phyloP scores from a whole-genome alignment of 2,888 invertebrate species.

The Himalopsyche tibetana region DNA sequence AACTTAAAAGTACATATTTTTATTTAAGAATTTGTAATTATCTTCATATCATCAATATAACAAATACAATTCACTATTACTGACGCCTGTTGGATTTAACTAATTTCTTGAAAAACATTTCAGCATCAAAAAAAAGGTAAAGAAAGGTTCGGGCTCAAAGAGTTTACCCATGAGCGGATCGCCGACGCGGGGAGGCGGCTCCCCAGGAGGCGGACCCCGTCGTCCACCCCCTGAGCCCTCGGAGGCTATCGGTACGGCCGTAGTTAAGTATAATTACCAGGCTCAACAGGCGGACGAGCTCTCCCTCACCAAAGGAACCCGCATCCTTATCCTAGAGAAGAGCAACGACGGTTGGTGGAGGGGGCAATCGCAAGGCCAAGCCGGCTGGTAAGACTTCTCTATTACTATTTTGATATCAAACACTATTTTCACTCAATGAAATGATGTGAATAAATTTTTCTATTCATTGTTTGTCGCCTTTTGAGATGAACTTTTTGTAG shows the following conservation, averaged over 20 bases:
- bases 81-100: slow-evolving; percentile 57
- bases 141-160: slow-evolving; percentile 89
- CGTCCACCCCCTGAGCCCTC: slow-evolving; percentile 88
- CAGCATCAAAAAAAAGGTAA: slow-evolving; percentile 92
- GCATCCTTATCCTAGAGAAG: slow-evolving; percentile 97
- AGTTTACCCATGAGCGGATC: slow-evolving; percentile 91
- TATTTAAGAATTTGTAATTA: too few species aligned
- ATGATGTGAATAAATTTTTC: too few species aligned
- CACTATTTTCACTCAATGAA: too few species aligned
- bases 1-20: too few species aligned
- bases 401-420: not conserved
- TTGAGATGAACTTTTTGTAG: too few species aligned
- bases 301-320: slow-evolving; percentile 94
- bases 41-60: too few species aligned
- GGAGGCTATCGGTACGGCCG: slow-evolving; percentile 91
- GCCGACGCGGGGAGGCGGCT: slow-evolving; percentile 83
- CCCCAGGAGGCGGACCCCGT: slow-evolving; percentile 85
- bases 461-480: too few species aligned
- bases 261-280: slow-evolving; percentile 96
- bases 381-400: slow-evolving; percentile 73
- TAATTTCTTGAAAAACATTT: slow-evolving; percentile 66
- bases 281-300: slow-evolving; percentile 98
- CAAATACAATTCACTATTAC: too few species aligned
- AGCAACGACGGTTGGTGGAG: slow-evolving; percentile 99
- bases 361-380: slow-evolving; percentile 84